Conservation (phyloP, 2,888 invertebrate species). For the Parasteatoda lunata region DNA sequence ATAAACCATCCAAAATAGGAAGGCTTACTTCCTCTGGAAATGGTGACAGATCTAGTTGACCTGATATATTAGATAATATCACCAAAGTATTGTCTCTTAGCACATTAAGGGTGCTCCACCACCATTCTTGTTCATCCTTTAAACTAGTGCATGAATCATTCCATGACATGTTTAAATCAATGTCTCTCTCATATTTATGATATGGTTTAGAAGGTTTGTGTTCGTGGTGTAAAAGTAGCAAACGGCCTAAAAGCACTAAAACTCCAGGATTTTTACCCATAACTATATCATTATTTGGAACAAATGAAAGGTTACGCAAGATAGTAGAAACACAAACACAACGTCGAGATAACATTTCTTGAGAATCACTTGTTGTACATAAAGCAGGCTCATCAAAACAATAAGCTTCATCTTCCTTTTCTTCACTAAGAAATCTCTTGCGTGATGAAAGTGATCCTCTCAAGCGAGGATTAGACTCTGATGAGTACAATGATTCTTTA, state of each 20-base stretch:
- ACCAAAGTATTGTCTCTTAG: conserved; percentile 97
- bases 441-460: conserved; percentile 86
- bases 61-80: conserved; percentile 94
- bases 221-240: conserved; percentile 92
- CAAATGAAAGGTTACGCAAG: conserved; percentile 95
- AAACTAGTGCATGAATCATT: conserved; percentile 84
- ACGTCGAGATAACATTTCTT: conserved; percentile 89
- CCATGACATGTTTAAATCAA: conserved; percentile 51
- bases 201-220: conserved; percentile 89
- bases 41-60: conserved; percentile 90
- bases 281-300: conserved; percentile 95
- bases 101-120: conserved; percentile 95
- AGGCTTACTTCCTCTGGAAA: conserved; percentile 94
- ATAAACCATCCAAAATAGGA: conserved; percentile 93
- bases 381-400: conserved; percentile 92
- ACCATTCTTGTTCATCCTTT: conserved; percentile 75
- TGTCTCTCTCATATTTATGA: conserved; percentile 76
- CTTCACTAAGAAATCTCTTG: conserved; percentile 85
- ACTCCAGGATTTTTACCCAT: conserved; percentile 91
- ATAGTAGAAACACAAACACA: conserved; percentile 97
- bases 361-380: conserved; percentile 87
- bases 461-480: conserved; percentile 75
- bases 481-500: conserved; percentile 26
- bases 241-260: conserved; percentile 90
- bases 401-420: conserved; percentile 94